Evolutionary conservation across 92 coral and sea anemone species (phyloP), one percentile per base, ranked within the genome.

Genomic region (Micromussa lordhowensis): DNA sequence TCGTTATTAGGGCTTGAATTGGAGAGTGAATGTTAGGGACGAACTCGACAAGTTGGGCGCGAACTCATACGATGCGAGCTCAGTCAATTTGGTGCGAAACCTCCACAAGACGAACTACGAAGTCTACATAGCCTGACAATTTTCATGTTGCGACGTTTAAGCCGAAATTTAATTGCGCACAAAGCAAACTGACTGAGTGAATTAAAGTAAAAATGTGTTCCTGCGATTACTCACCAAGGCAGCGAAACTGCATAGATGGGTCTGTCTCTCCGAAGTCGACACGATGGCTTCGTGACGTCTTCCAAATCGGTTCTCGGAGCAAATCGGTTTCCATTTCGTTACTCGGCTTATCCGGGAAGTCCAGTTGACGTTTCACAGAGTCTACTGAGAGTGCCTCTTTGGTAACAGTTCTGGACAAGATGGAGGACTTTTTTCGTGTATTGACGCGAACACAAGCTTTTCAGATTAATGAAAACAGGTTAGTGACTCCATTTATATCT

Each of bases 211-310:
- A 44, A 1, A 44, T 44, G 51, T 44, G 51, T 7, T 44, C 12
- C 51, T 7, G 51, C 13, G 10, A 44, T 44, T 44, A 32, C 87
- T 84, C 16, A 84, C 87, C 87, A 54, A 19, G 30, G 55, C 24
- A 72, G 32, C 58, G 51, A 2, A 55, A 38, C 18, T 34, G 30
- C 72, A 54, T 36, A 4, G 59, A 24, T 10, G 68, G 80, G 18
- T 54, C 69, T 18, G 54, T 73, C 24, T 84, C 80, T 32, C 87
- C 87, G 57, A 84, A 84, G 35, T 72, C 80, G 2, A 84, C 14
- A 11, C 80, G 70, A 3, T 80, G 71, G 49, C 80, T 17, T 28
- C 21, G 72, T 26, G 55, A 32, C 68, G 26, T 72, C 40, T 55
- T 31, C 70, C 54, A 21, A 5, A 34, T 24, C 54, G 54, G 80